These are phyloP conservation scores for Hemichromis elongatus DNA, from an alignment of 2,113 vertebrate genomes.

Conservation along the genomic window DNA sequence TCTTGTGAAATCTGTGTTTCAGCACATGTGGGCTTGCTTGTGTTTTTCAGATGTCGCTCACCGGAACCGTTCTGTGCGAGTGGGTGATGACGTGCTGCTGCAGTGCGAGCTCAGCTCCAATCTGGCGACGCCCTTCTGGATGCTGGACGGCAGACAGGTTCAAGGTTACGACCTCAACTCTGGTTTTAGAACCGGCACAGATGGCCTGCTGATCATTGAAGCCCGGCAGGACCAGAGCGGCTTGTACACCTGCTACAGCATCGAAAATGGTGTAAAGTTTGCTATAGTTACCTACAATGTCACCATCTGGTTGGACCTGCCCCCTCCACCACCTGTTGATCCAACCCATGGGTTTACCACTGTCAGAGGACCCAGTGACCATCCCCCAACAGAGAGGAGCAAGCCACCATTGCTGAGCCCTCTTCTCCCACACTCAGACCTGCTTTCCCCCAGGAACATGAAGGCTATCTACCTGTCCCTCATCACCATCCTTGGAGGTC, in stretches of 20 bases:
- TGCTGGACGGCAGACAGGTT: slow-evolving; percentile 71
- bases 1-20: background rate
- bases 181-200: slow-evolving; percentile 79
- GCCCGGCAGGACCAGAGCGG: slow-evolving; percentile 79
- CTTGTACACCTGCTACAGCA: slow-evolving; percentile 81
- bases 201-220: slow-evolving; percentile 85
- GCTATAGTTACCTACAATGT: slow-evolving; percentile 79
- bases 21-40: background rate
- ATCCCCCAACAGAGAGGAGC: slow-evolving; percentile 9
- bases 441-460: slow-evolving; percentile 66
- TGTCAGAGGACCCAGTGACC: background rate
- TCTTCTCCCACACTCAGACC: slow-evolving; percentile 41
- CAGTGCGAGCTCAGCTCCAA: slow-evolving; percentile 92
- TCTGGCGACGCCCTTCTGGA: slow-evolving; percentile 85
- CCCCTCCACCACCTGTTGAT: background rate
- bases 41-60: slow-evolving; percentile 42
- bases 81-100: slow-evolving; percentile 85
- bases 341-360: background rate
- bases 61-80: slow-evolving; percentile 81
- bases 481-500: slow-evolving; percentile 81
- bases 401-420: slow-evolving; percentile 13
- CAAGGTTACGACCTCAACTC: slow-evolving; percentile 66
- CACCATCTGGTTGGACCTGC: slow-evolving; percentile 54
- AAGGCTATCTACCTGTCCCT: slow-evolving; percentile 83
- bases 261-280: slow-evolving; percentile 78